Evolutionary conservation across 1,140 invertebrate genomes (phyloP), one percentile per base, ranked within the genome.

Genomic region (Calycopis cecrops): DNA sequence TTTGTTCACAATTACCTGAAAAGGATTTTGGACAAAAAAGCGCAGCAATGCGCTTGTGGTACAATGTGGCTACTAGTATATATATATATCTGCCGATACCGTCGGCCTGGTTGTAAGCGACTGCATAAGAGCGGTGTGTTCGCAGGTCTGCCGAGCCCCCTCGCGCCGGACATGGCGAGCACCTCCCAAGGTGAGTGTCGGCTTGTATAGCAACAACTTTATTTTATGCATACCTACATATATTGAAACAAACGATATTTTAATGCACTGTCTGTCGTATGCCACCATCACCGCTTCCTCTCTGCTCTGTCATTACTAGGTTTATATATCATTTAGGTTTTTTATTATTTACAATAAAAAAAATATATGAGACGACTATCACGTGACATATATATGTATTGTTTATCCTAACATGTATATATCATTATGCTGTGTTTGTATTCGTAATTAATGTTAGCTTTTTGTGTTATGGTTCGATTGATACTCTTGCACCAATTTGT

Each of bases 181-280:
- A 94, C 93, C 78, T 94, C 94, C 74, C 94, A 94, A 94, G 94
- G 94, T 95, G 93, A 94, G 93, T 92, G 75, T 65, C 73, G 67
- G 77, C 77, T 81, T 85, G 72, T 79, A 60, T 79, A 81, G 76
- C 74, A 84, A 81, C 74, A 82, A 86, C 74, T 76, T 78, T 79
- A 77, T 77, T 85, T 86, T 78, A 86, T 85, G 83, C 80, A 87
- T 84, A 79, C 74, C 66, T 85, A 84, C 80, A 83, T 85, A 84
- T 76, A 74, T 84, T 80, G 71, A 83, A 79, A 82, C 65, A 79
- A 84, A 82, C 85, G 83, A 87, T 85, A 85, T 83, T 86, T 85
- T 85, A 85, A 88, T 81, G 80, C 80, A 86, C 85, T 87, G 85
- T 90, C 90, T 91, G 90, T 91, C 89, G 88, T 85, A 87, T 87